Evolutionary conservation across 1,140 invertebrate species (phyloP).

Genomic region (Bombus picipes): DNA sequence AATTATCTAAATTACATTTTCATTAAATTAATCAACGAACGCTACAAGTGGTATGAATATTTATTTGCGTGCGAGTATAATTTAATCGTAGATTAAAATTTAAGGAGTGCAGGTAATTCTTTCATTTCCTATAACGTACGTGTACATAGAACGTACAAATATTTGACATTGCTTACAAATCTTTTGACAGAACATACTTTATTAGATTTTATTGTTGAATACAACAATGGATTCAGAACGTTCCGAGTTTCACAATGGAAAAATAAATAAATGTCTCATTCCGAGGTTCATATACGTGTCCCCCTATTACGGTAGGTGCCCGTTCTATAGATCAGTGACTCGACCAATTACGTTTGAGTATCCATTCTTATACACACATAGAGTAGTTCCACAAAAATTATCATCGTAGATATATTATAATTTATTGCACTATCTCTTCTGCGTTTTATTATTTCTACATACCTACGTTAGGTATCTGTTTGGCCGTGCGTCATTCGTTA

Average conservation of each 20-base stretch:
- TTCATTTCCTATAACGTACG: not conserved
- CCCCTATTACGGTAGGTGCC: rapidly evolving
- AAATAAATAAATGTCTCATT: no score
- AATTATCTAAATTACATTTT: not conserved
- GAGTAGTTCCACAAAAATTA: not conserved
- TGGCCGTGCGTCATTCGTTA: not conserved
- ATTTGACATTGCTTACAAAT: not conserved
- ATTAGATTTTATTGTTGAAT: not conserved
- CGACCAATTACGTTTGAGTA: not conserved
- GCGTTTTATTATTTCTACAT: not conserved
- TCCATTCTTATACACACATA: not conserved
- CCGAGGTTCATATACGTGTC: not conserved
- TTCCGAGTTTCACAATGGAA: no score
- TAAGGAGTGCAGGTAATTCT: not conserved
- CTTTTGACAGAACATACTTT: not conserved
- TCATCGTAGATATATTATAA: not conserved
- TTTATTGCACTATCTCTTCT: not conserved
- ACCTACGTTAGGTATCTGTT: not conserved
- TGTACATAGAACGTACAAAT: not conserved
- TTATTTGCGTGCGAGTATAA: not conserved
- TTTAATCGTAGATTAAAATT: not conserved
- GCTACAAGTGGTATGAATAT: not conserved
- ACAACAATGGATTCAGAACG: not conserved
- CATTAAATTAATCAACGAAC: not conserved
- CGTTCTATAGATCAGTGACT: not conserved